Percentiles rank a stretch among this genome's conserved stretches.
phyloP scores from a whole-genome alignment of 2,113 vertebrate species.

The Tympanuchus pallidicinctus region DNA sequence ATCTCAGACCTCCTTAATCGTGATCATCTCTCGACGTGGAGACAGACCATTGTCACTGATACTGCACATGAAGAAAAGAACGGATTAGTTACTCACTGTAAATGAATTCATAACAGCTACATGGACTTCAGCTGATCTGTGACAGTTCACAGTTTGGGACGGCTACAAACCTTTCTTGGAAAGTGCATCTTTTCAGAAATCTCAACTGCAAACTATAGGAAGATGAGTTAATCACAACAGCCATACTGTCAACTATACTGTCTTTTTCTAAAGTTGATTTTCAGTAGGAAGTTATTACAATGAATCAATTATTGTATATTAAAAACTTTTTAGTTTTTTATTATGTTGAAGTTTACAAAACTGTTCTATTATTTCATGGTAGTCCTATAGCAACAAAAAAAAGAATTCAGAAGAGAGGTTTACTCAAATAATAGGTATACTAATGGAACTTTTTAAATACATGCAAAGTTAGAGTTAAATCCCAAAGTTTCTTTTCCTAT shows the following conservation, averaged over 20 bases:
- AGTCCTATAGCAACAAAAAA: background rate
- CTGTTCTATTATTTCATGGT: background rate
- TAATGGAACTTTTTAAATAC: background rate
- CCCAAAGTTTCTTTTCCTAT: background rate
- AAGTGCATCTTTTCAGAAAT: conserved; percentile 10
- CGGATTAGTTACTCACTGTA: background rate
- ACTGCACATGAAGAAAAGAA: background rate
- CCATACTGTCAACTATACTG: conserved; percentile 16
- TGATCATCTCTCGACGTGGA: conserved; percentile 3
- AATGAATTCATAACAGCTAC: background rate
- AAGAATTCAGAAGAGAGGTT: background rate
- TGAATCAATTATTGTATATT: conserved; percentile 54
- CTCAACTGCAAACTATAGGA: background rate
- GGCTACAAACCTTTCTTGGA: background rate
- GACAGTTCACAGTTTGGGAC: background rate
- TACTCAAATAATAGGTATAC: background rate
- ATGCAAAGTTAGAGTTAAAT: background rate
- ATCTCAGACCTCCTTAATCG: background rate
- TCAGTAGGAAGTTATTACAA: conserved; percentile 33
- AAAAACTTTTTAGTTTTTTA: background rate
- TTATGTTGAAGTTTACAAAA: conserved; percentile 39
- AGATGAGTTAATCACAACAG: conserved; percentile 14
- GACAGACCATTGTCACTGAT: background rate
- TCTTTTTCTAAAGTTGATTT: conserved; percentile 52
- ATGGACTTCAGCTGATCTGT: background rate